Conservation (phyloP, 2,888 invertebrate species). For the Aporophyla lueneburgensis region DNA sequence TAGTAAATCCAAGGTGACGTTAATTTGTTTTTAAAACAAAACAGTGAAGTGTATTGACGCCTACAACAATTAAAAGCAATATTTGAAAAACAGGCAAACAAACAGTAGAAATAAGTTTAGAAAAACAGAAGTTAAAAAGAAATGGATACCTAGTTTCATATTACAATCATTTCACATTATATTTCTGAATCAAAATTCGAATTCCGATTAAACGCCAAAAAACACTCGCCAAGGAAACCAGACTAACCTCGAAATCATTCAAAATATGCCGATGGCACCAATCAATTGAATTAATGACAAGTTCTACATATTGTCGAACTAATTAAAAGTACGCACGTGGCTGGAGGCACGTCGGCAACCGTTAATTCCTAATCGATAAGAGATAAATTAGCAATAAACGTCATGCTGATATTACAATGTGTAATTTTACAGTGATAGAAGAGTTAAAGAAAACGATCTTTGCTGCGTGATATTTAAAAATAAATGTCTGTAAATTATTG, state of each 20-base stretch:
- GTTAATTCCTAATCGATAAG: constrained; percentile 59
- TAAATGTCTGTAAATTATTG: background rate
- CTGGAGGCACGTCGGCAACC: constrained; percentile 70
- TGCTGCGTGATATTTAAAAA: constrained; percentile 12
- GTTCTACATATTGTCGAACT: constrained; percentile 24
- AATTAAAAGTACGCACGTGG: constrained; percentile 67
- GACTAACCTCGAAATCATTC: constrained; percentile 40
- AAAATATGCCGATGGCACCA: constrained; percentile 41
- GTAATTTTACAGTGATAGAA: constrained; percentile 31
- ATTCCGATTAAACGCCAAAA: background rate
- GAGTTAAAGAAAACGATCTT: constrained; percentile 14
- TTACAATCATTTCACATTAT: background rate
- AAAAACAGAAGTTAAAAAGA: background rate
- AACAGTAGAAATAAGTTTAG: background rate
- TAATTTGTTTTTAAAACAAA: constrained; percentile 15
- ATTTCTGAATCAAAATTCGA: constrained; percentile 9
- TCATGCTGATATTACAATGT: constrained; percentile 61
- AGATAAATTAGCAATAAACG: constrained; percentile 62
- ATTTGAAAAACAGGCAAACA: background rate
- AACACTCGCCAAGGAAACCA: constrained; percentile 22
- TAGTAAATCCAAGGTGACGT: constrained; percentile 11
- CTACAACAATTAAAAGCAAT: background rate
- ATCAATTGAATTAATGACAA: constrained; percentile 42
- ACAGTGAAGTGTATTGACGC: constrained; percentile 1
- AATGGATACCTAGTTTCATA: background rate